Evolutionary conservation across 2,888 invertebrate genomes (phyloP), one percentile per base, ranked within the genome.

Genomic region (Abscondita cerata): DNA sequence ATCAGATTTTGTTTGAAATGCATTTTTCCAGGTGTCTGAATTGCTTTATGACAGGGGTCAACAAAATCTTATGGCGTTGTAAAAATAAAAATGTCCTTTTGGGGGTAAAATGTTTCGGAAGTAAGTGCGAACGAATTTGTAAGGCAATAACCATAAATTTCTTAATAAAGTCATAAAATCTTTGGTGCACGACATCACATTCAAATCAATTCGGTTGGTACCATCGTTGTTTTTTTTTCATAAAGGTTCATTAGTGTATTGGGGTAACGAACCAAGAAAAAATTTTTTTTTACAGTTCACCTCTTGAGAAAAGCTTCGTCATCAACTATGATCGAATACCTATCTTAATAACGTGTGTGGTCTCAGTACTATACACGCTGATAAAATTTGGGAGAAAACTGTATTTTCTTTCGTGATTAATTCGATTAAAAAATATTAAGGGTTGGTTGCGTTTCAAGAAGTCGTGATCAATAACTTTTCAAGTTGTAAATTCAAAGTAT

Each of bases 11-110:
- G 9, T 33, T 16, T 2, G 72, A 74, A 73, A 73, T 74, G 74
- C 69, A 75, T 75, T 74, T 73, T 71, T 72, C 73, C 60, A 60
- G 60, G 55, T 60, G 60, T 19, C n/a, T 3, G 38, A 46, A 51
- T 54, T 51, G 25, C 36, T 60, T 60, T 60, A 60, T 60, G 19
- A 19, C 15, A n/a, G 52, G 16, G 41, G 20, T 12, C 25, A 20
- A 51, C 44, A 50, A 50, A 55, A 51, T 55, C 54, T 31, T 44
- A 34, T 36, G 41, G 20, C 13, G 36, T 54, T 54, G 54, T 54
- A 54, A 54, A 54, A 47, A 47, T 20, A 18, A 40, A 25, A 47
- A 52, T 40, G 52, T 40, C 52, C 19, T 51, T 31, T 15, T 25
- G 48, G 36, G 38, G 25, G 55, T 55, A 44, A 18, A 18, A n/a